Evolutionary conservation across 2,888 invertebrate genomes (phyloP), one percentile per base, ranked within the genome.

Genomic region (Drosophila mimica): DNA sequence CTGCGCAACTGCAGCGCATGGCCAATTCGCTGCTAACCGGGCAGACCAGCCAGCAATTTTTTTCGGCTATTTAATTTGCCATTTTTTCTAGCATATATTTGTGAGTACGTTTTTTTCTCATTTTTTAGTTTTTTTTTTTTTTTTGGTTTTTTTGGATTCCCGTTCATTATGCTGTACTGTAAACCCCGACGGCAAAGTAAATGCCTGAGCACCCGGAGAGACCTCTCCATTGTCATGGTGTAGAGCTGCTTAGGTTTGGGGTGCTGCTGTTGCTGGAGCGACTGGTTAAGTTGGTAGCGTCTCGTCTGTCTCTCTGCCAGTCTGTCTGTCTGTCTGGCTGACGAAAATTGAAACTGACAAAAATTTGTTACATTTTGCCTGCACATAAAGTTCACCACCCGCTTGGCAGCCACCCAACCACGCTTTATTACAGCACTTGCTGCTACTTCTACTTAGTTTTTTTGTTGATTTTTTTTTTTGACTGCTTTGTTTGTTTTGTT

Each of bases 341-440:
- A 88, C 81, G 81, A 79, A 90, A 91, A 90, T 91, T 89, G 91
- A 91, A 91, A 89, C 91, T 90, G 91, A 89, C 91, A 89, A 89
- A 89, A 86, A 89, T 84, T 90, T 90, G 82, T 80, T 89, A 90
- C 87, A 85, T 90, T 88, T 76, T 79, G 77, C 79, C 79, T 71
- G 74, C 74, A 79, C 83, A 80, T 76, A 79, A 83, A 83, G 76
- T 81, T 86, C 74, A 60, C 69, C 53, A 68, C 40, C 62, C 63
- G 49, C 36, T 34, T 36, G 36, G 64, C 59, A 60, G 36, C 65
- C 60, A 46, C 71, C 83, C 63, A 67, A 69, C 73, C 73, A 83
- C 81, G 72, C 70, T 83, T 83, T 83, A 82, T 82, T 84, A 87
- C 84, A 67, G 70, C 67, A 80, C 71, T 82, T 79, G 59, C 80